These are phyloP conservation scores for Hypercompe scribonia DNA, from an alignment of 2,888 invertebrate species.

Conservation along the genomic window DNA sequence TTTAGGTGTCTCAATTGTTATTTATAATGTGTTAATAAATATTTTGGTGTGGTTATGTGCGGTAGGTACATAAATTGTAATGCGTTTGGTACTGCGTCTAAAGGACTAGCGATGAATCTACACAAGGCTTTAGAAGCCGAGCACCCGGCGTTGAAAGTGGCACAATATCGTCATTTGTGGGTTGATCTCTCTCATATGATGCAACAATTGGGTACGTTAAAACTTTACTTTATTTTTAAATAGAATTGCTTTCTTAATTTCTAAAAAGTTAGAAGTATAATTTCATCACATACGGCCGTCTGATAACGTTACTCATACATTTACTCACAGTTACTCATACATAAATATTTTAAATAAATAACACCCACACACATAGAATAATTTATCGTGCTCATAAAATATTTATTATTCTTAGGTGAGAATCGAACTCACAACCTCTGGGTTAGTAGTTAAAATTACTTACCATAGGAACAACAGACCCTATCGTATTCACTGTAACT, in stretches of 20 bases:
- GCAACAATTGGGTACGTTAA: constrained; percentile 88
- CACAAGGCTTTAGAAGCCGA: constrained; percentile 88
- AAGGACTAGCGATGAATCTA: constrained; percentile 88
- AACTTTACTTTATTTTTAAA: background rate
- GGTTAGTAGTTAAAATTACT: too few relatives aligned
- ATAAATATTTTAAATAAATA: too few relatives aligned
- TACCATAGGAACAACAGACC: too few relatives aligned
- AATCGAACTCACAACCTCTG: too few relatives aligned
- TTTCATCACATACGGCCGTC: background rate
- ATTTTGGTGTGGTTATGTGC: background rate
- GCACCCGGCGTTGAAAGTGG: constrained; percentile 88
- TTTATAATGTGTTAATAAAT: background rate
- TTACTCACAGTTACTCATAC: too few relatives aligned
- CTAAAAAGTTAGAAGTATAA: too few relatives aligned
- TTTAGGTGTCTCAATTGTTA: too few relatives aligned
- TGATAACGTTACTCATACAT: too few relatives aligned
- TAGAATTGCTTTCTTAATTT: background rate
- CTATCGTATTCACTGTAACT: too few relatives aligned
- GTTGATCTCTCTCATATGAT: constrained; percentile 92
- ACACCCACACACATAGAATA: too few relatives aligned
- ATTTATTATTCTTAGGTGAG: too few relatives aligned
- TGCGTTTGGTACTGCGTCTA: constrained; percentile 88
- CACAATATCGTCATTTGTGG: constrained; percentile 90
- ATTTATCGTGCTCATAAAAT: too few relatives aligned
- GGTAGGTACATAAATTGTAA: constrained; percentile 88